A percentile compares a stretch with the other conserved stretches of the same genome.
Conservation (phyloP, 2,888 invertebrate genomes). For the Mystacides longicornis region DNA sequence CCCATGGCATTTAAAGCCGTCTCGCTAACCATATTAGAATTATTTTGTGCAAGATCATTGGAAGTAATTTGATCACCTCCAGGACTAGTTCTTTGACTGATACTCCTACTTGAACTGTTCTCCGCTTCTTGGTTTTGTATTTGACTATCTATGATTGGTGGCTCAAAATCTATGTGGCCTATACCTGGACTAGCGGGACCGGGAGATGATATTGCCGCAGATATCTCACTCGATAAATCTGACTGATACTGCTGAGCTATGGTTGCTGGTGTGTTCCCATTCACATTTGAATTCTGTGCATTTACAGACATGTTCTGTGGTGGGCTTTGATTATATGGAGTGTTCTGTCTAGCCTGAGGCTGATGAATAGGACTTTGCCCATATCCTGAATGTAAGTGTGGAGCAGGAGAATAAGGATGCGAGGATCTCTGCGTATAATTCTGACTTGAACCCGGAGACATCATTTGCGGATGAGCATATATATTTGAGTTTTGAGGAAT, state of each 20-base stretch:
- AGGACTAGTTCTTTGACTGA: slow-evolving; percentile 30
- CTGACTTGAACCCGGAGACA: slow-evolving; percentile 28
- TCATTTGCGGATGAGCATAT: slow-evolving; percentile 25
- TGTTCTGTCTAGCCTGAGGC: slow-evolving; percentile 30
- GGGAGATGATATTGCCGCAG: slow-evolving; percentile 69
- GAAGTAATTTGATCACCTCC: slow-evolving; percentile 47
- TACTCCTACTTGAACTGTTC: slow-evolving; percentile 26
- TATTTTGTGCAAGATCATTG: slow-evolving; percentile 34
- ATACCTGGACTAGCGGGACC: slow-evolving; percentile 61
- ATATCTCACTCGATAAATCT: slow-evolving; percentile 69
- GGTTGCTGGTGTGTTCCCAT: slow-evolving; percentile 8
- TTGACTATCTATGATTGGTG: slow-evolving; percentile 40
- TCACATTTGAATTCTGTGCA: slow-evolving; percentile 25
- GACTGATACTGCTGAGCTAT: slow-evolving; percentile 46
- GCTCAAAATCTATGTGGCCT: slow-evolving; percentile 68
- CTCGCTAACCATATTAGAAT: slow-evolving; percentile 27
- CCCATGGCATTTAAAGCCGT: slow-evolving; percentile 28
- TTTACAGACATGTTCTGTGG: slow-evolving; percentile 31
- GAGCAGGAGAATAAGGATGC: slow-evolving; percentile 33
- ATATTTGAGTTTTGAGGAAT: slow-evolving; percentile 25
- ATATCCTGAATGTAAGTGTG: slow-evolving; percentile 28
- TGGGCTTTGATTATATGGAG: slow-evolving; percentile 32
- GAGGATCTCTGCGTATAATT: slow-evolving; percentile 30
- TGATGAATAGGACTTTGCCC: slow-evolving; percentile 27
- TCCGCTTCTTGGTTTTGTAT: slow-evolving; percentile 24